These are phyloP conservation scores for Mesoclemmys tuberculata DNA, from an alignment of 2,113 vertebrate species.

Conservation along the genomic window DNA sequence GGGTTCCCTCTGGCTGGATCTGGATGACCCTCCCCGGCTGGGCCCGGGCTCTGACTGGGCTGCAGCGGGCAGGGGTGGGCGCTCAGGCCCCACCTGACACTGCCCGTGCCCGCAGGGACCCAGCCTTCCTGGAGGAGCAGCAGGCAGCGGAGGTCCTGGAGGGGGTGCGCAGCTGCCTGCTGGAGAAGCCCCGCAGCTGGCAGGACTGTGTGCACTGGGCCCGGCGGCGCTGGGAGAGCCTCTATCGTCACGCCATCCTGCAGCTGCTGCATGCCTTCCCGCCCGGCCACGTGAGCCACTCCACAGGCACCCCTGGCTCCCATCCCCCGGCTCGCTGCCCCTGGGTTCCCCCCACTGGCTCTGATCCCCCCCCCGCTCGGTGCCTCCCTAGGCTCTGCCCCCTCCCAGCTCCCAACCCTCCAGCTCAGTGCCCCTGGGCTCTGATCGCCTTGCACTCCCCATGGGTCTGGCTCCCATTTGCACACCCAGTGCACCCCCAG, in stretches of 20 bases:
- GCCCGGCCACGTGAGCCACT: constrained; percentile 58
- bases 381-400: not conserved
- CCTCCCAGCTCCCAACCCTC: not conserved
- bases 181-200: constrained; percentile 74
- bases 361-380: not conserved
- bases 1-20: not conserved
- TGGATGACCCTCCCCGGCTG: not conserved
- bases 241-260: constrained; percentile 76
- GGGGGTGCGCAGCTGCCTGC: constrained; percentile 70
- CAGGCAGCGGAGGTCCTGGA: constrained; percentile 78
- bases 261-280: constrained; percentile 84
- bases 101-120: constrained; percentile 71
- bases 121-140: constrained; percentile 63
- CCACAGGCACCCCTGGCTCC: rapidly evolving
- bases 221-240: constrained; percentile 78
- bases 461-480: not conserved
- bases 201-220: constrained; percentile 85
- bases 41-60: not conserved
- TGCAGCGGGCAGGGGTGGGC: not conserved
- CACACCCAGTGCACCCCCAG: not conserved
- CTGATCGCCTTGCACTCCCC: not conserved
- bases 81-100: not conserved
- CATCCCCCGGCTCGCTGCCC: not conserved
- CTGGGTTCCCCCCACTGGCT: too few relatives aligned
- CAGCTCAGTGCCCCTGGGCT: not conserved